These are phyloP conservation scores for Gobius niger DNA, from an alignment of 2,113 vertebrate species.

Conservation along the genomic window DNA sequence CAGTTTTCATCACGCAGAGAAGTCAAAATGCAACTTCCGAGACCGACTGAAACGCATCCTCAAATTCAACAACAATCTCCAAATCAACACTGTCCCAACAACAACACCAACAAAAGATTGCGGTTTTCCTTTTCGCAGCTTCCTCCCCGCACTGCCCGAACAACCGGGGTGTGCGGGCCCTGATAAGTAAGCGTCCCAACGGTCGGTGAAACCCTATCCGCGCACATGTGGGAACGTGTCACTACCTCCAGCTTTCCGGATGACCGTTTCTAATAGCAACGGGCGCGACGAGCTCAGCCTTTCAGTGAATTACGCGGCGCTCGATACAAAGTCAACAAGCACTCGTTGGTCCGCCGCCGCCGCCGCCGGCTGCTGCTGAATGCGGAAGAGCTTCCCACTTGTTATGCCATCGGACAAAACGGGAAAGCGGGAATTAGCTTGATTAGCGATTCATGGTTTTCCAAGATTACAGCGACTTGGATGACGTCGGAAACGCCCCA, in stretches of 20 bases:
- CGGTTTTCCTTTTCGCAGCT: background rate
- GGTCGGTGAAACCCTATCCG: constrained; percentile 59
- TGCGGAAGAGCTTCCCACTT: constrained; percentile 61
- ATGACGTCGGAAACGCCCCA: background rate
- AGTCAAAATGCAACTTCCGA: no score
- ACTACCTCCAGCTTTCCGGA: constrained; percentile 7
- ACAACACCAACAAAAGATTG: no score
- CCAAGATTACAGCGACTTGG: constrained; percentile 46
- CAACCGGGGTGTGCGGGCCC: constrained; percentile 62
- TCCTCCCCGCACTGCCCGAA: background rate
- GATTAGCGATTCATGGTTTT: constrained; percentile 58
- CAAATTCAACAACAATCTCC: no score
- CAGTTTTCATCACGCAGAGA: no score
- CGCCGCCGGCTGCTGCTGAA: constrained; percentile 28
- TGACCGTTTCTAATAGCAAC: constrained; percentile 1
- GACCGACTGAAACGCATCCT: no score
- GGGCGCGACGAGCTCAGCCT: constrained; percentile 23
- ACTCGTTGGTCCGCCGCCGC: constrained; percentile 55
- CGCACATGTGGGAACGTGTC: no score
- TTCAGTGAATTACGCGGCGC: constrained; percentile 44
- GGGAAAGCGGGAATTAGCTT: constrained; percentile 66
- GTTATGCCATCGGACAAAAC: constrained; percentile 58
- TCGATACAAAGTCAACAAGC: constrained; percentile 52
- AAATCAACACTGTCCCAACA: no score
- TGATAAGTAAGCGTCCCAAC: constrained; percentile 74